These are phyloP conservation scores for Nyctalus aviator DNA, from an alignment of 2,797 vertebrate genomes.

Conservation along the genomic window DNA sequence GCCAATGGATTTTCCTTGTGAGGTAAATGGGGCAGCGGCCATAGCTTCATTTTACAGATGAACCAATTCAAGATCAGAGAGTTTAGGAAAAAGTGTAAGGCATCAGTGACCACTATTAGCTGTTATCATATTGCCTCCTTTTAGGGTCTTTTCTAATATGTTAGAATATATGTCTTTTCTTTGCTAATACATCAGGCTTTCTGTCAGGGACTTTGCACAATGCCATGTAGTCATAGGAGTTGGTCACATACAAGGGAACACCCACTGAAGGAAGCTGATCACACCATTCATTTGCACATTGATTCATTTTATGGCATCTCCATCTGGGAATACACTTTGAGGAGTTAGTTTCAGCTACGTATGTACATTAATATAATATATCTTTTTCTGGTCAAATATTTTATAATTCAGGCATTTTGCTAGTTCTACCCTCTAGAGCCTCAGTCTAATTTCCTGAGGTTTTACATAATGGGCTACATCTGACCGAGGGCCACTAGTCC, in stretches of 20 bases:
- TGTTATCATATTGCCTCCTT: not conserved
- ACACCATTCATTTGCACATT: not conserved
- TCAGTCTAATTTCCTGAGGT: slow-evolving; percentile 39
- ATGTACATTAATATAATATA: not conserved
- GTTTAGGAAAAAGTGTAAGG: not conserved
- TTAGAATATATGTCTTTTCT: not conserved
- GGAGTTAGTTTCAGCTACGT: not conserved
- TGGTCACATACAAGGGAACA: not conserved
- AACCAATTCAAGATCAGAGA: not conserved
- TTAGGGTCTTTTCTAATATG: not conserved
- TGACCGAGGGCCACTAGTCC: not conserved
- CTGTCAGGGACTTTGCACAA: not conserved
- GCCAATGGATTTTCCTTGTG: not conserved
- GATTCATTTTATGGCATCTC: not conserved
- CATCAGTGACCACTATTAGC: not conserved
- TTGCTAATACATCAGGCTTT: not conserved
- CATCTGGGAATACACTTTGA: not conserved
- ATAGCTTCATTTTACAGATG: not conserved
- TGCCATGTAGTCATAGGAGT: not conserved
- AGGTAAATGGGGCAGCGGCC: not conserved
- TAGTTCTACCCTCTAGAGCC: not conserved
- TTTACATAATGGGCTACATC: slow-evolving; percentile 42
- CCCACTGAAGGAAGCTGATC: not conserved
- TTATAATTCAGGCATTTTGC: slow-evolving; percentile 47
- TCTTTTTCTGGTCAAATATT: slow-evolving; percentile 35